A percentile compares a stretch with the other conserved stretches of the same genome.
phyloP scores from a whole-genome alignment of 2,888 invertebrate species.

The Microctonus hyperodae region DNA sequence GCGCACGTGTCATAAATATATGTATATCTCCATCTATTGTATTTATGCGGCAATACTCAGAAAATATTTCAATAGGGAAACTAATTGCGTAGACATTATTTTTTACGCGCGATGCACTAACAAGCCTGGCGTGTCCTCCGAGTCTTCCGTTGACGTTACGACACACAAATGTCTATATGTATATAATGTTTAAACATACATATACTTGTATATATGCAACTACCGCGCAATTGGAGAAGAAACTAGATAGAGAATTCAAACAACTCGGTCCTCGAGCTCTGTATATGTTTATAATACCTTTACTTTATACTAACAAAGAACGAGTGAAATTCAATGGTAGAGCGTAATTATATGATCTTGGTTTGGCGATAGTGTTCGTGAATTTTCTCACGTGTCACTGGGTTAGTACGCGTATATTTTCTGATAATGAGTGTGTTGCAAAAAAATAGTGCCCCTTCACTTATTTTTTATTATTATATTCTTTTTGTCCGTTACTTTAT shows the following conservation, averaged over 20 bases:
- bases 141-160: conserved; percentile 1
- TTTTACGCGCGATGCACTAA: conserved; percentile 6
- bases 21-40: neutral
- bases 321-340: conserved; percentile 15
- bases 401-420: conserved; percentile 21
- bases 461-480: neutral
- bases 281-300: neutral
- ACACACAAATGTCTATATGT: neutral
- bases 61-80: neutral
- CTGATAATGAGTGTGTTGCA: conserved; percentile 20
- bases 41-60: neutral
- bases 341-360: conserved; percentile 13
- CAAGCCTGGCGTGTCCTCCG: neutral
- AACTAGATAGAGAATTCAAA: conserved; percentile 2
- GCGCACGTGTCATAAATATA: conserved; percentile 16
- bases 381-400: conserved; percentile 38
- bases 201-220: neutral
- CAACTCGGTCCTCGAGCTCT: neutral
- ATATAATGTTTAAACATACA: neutral
- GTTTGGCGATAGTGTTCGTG: conserved; percentile 12
- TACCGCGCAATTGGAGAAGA: neutral
- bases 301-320: neutral
- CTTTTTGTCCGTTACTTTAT: conserved; percentile 1
- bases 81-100: neutral
- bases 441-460: neutral